Base-by-base conservation (phyloP, 2,113 vertebrate species). In the Emydocephalus ijimae region DNA sequence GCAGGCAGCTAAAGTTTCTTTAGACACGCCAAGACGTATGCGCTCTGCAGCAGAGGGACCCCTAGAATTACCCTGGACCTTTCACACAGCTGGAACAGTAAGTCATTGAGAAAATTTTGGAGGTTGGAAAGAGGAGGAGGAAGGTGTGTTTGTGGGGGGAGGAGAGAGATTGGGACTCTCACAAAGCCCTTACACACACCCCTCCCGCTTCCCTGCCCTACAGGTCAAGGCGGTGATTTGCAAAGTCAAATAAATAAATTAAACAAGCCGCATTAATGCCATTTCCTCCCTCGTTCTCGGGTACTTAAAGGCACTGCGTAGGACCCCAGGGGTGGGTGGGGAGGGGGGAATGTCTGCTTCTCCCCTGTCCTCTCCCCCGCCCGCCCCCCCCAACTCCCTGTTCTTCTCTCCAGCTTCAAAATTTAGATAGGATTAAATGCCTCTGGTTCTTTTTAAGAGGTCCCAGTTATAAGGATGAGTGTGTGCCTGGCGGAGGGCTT, bases 201-300 rank as follows among this genome's bases (percentile, higher is more conserved):
- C 59, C 24, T 11, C 24, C 59, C 61, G 1, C 61, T n/a, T 4
- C 61, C 61, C 29, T n/a, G 29, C 61, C 29, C 61, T 69, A 12
- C 61, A 95, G 97, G 96, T 97, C 97, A 97, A 92, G 96, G 95
- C 97, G 97, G 97, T 96, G 97, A 97, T 97, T 97, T 97, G 97
- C 87, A 97, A 97, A 74, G 45, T 64, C 18, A 85, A 85, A 56
- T 85, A 55, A 43, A 61, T 81, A 55, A 55, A 97, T 97, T 97
- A 98, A 98, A 97, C 97, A 97, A 97, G 97, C 97, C 97, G 96
- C 97, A 97, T 97, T 97, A 97, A 96, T 97, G 96, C 96, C 96
- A 96, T 97, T 97, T 98, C 97, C 97, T 97, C 93, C 96, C 91
- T 91, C 94, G 94, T 97, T 90, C 45, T 90, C 39, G 89, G 23